phyloP scores from a whole-genome alignment of 2,888 invertebrate species.

The Eristalinus aeneus region DNA sequence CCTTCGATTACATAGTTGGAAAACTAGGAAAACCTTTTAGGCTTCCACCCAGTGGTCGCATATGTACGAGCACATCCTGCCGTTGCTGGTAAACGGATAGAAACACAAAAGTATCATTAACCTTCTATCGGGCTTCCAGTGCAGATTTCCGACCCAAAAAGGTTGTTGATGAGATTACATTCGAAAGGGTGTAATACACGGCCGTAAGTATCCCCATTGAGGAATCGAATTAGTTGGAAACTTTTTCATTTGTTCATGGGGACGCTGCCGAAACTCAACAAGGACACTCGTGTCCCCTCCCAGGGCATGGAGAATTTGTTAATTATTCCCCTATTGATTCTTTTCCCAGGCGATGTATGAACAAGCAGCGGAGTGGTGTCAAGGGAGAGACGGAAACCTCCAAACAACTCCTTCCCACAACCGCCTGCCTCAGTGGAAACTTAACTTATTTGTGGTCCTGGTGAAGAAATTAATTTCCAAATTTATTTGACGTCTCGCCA shows the following conservation, averaged over 20 bases:
- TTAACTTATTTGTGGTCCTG: background rate
- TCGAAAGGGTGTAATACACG: conserved; percentile 56
- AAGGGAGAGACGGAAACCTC: background rate
- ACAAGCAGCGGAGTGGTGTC: background rate
- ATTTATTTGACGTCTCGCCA: background rate
- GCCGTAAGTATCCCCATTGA: conserved; percentile 56
- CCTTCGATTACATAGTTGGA: conserved; percentile 55
- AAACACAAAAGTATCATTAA: conserved; percentile 50
- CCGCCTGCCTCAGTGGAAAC: background rate
- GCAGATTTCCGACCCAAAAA: conserved; percentile 23
- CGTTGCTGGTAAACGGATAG: background rate
- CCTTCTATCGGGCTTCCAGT: conserved; percentile 1
- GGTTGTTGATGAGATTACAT: conserved; percentile 53
- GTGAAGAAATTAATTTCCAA: background rate
- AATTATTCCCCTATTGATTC: conserved; percentile 59
- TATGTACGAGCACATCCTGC: conserved; percentile 1
- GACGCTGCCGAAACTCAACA: conserved; percentile 15
- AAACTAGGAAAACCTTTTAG: conserved; percentile 68
- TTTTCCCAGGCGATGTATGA: background rate
- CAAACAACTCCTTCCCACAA: background rate
- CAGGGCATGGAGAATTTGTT: conserved; percentile 32
- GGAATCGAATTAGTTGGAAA: conserved; percentile 59
- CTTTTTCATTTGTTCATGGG: conserved; percentile 40
- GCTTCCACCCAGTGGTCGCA: conserved; percentile 33
- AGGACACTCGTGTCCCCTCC: conserved; percentile 20